Percentiles rank a stretch among this genome's conserved stretches.
These are phyloP conservation scores for Scyliorhinus canicula DNA, from an alignment of 2,797 vertebrate genomes.

Conservation along the genomic window DNA sequence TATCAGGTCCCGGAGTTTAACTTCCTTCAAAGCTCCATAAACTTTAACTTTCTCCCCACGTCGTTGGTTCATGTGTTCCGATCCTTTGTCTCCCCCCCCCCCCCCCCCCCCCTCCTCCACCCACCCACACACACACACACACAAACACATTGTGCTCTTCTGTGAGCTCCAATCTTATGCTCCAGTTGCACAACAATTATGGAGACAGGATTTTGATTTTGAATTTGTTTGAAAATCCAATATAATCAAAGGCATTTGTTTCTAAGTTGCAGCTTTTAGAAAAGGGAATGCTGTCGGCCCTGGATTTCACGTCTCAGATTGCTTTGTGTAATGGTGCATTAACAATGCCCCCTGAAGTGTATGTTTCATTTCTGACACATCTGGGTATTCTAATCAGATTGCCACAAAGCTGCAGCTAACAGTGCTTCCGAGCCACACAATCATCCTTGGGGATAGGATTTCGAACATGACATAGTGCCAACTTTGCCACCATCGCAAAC, in stretches of 20 bases:
- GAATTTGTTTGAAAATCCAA: not conserved
- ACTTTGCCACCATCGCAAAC: constrained; percentile 23
- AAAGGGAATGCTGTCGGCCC: not conserved
- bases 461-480: not conserved
- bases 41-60: not conserved
- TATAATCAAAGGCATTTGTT: not conserved
- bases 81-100: not conserved
- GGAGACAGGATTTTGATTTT: not conserved
- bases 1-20: not conserved
- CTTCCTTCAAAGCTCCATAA: not conserved
- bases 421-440: constrained; percentile 1
- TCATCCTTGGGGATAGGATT: constrained; percentile 17
- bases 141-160: too few species aligned
- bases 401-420: not conserved
- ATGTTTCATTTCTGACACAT: not conserved
- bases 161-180: too few species aligned
- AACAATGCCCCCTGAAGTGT: not conserved
- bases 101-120: too few species aligned
- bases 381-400: constrained; percentile 7
- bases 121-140: too few species aligned
- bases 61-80: not conserved
- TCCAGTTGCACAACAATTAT: not conserved
- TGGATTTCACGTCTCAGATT: not conserved
- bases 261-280: not conserved
- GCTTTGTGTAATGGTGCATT: not conserved